Percentiles rank a stretch among this genome's conserved stretches.
phyloP scores from a whole-genome alignment of 2,113 vertebrate species.

The Camelus bactrianus region DNA sequence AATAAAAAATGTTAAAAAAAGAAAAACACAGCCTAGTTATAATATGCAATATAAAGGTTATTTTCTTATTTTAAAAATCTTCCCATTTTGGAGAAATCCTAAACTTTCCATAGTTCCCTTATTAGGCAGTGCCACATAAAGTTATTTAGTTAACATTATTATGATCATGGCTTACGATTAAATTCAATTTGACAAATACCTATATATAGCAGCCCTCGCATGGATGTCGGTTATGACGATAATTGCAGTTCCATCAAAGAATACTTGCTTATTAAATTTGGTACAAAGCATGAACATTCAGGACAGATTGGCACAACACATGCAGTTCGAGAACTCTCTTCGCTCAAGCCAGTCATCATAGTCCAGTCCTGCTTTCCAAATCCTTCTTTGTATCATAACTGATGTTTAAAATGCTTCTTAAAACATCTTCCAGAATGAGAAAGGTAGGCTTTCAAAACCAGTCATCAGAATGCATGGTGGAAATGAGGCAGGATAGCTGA shows the following conservation, averaged over 20 bases:
- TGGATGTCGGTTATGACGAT: slow-evolving; percentile 64
- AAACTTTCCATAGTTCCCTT: slow-evolving; percentile 67
- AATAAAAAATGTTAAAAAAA: no score
- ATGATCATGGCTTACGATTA: slow-evolving; percentile 68
- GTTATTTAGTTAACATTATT: slow-evolving; percentile 51
- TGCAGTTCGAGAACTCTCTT: slow-evolving; percentile 63
- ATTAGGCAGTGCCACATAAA: slow-evolving; percentile 65
- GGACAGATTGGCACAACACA: slow-evolving; percentile 77
- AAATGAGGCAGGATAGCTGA: slow-evolving; percentile 89
- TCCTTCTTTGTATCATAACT: slow-evolving; percentile 52
- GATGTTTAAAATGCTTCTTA: slow-evolving; percentile 68
- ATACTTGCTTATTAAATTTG: slow-evolving; percentile 68
- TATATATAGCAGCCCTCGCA: slow-evolving; percentile 74
- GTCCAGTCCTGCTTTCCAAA: slow-evolving; percentile 70
- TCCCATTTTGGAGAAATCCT: slow-evolving; percentile 64
- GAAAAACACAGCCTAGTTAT: slow-evolving; percentile 73
- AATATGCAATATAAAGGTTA: slow-evolving; percentile 62
- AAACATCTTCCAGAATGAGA: slow-evolving; percentile 58
- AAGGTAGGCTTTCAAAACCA: slow-evolving; percentile 62
- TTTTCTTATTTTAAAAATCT: slow-evolving; percentile 56
- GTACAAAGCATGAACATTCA: slow-evolving; percentile 75
- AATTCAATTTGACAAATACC: slow-evolving; percentile 55
- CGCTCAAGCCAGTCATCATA: slow-evolving; percentile 80
- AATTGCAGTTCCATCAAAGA: slow-evolving; percentile 71
- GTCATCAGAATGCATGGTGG: slow-evolving; percentile 89